Conservation (phyloP, 2,113 vertebrate genomes). For the Nicator chloris region DNA sequence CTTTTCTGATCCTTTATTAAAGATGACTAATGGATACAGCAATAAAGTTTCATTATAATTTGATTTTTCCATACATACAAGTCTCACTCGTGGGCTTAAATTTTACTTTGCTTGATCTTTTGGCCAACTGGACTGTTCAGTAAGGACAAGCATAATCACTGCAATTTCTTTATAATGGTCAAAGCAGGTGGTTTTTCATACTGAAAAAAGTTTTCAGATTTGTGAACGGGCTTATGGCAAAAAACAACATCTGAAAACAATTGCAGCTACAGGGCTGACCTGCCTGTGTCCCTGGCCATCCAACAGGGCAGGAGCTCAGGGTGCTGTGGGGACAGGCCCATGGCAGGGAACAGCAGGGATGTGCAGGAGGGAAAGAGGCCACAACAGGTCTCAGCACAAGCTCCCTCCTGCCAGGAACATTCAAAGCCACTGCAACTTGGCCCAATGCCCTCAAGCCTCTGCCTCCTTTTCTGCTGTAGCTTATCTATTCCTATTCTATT, state of each 20-base stretch:
- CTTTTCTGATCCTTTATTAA: conserved; percentile 53
- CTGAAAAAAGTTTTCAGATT: neutral
- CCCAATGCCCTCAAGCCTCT: neutral
- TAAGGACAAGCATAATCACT: neutral
- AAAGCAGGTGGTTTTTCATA: neutral
- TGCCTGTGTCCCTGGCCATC: neutral
- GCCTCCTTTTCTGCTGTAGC: neutral
- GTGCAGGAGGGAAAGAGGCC: neutral
- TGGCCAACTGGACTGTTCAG: neutral
- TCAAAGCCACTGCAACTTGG: neutral
- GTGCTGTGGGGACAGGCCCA: neutral
- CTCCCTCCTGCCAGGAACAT: neutral
- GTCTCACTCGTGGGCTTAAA: neutral
- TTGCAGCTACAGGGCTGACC: neutral
- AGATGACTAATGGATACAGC: conserved; percentile 54
- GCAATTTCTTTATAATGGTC: neutral
- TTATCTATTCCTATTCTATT: neutral
- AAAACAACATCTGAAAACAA: neutral
- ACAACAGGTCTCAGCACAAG: neutral
- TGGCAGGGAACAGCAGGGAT: neutral
- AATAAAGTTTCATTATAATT: conserved; percentile 55
- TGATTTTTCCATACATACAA: neutral
- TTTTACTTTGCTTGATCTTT: neutral
- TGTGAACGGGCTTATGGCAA: neutral
- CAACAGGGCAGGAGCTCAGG: neutral